Evolutionary conservation across 2,797 vertebrate species (phyloP), one percentile per base, ranked within the genome.

Genomic region (Sciaenops ocellatus): DNA sequence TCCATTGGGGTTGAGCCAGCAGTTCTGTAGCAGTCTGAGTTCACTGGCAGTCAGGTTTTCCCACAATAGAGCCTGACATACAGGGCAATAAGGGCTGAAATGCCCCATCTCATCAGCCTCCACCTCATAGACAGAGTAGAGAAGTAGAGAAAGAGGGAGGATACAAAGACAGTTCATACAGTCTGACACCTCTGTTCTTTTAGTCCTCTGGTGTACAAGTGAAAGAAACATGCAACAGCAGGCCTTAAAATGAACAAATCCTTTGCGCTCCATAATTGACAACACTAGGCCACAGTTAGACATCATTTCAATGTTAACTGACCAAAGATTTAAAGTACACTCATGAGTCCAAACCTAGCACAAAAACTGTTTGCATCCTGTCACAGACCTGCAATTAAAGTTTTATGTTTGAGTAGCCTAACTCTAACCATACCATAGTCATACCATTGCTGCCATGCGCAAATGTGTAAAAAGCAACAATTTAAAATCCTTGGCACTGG

Each of bases 401-500:
- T 57, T 51, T 11, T 18, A 15, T 59, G 26, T 73, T 60, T 64
- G 63, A 64, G 12, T 2, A 30, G 13, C 24, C 20, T 34, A 5
- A 50, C 41, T 5, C 24, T 46, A 38, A 48, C 20, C 17, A 16
- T 26, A 26, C n/a, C 13, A 30, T 24, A 34, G 42, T 68, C 6
- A 71, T 66, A 41, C 22, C 20, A 52, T 50, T 64, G 50, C 61
- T 72, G 63, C 50, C 48, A 51, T 80, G 54, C n/a, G 46, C 41
- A 67, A 17, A 44, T 67, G 59, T 24, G 15, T 50, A 55, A 3
- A 48, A 80, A 83, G 55, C 16, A 50, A 42, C 18, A 24, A 22
- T 69, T 65, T 61, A 17, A 63, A 73, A 71, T 87, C 74, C 85
- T 85, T 90, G 82, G 82, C 85, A 62, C 34, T 69, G 70, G 65